Conservation (phyloP, 2,888 invertebrate genomes). For the Acronicta alni region DNA sequence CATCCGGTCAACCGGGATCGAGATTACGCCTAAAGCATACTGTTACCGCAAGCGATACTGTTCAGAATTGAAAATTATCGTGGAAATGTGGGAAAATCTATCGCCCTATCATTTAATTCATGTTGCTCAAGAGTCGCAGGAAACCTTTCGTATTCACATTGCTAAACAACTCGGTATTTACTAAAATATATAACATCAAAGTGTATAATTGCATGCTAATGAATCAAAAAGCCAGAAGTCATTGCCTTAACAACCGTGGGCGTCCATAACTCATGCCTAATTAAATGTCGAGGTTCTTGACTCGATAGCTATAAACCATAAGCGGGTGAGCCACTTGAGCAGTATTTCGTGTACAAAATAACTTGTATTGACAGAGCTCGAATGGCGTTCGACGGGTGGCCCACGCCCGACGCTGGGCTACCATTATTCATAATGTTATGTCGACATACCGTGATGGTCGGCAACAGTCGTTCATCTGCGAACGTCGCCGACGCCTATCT, state of each 20-base stretch:
- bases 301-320: conserved; percentile 66
- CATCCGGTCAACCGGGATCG: conserved; percentile 69
- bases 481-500: conserved; percentile 60
- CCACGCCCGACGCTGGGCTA: conserved; percentile 58
- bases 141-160: conserved; percentile 43
- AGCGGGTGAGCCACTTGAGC: conserved; percentile 55
- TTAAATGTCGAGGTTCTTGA: conserved; percentile 85
- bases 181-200: conserved; percentile 39
- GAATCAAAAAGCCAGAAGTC: conserved; percentile 81
- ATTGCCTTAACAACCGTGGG: conserved; percentile 78
- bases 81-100: conserved; percentile 37
- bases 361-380: conserved; percentile 56
- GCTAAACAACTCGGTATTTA: conserved; percentile 52
- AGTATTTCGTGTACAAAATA: conserved; percentile 62
- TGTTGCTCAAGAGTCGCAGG: conserved; percentile 29
- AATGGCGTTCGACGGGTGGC: conserved; percentile 39
- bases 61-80: conserved; percentile 46
- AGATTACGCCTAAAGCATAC: conserved; percentile 65
- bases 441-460: conserved; percentile 61
- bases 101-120: conserved; percentile 15
- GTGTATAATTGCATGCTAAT: conserved; percentile 74
- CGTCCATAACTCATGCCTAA: conserved; percentile 83
- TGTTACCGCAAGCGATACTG: conserved; percentile 53
- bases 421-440: conserved; percentile 69
- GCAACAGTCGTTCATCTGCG: conserved; percentile 65